A percentile compares a stretch with the other conserved stretches of the same genome.
These are phyloP conservation scores for Chromoteleia sp. DNA, from an alignment of 2,888 invertebrate genomes.

Conservation along the genomic window DNA sequence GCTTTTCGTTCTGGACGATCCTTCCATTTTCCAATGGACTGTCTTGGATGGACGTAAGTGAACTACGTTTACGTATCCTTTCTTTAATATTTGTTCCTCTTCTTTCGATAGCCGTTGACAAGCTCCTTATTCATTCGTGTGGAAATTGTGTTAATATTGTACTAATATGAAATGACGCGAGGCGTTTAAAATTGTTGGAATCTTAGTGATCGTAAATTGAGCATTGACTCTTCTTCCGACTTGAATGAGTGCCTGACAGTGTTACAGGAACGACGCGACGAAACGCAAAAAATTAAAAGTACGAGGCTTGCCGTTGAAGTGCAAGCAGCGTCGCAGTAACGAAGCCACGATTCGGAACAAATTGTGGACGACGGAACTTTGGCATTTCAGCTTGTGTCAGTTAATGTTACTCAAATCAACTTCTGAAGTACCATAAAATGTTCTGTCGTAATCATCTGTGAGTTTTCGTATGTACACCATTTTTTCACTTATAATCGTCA, in stretches of 20 bases:
- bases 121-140: slow-evolving; percentile 43
- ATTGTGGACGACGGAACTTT: slow-evolving; percentile 75
- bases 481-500: slow-evolving; percentile 42
- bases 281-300: slow-evolving; percentile 63
- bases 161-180: slow-evolving; percentile 57
- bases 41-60: slow-evolving; percentile 74
- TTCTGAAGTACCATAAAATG: slow-evolving; percentile 46
- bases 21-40: slow-evolving; percentile 68
- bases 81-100: slow-evolving; percentile 23
- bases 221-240: slow-evolving; percentile 60
- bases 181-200: slow-evolving; percentile 58
- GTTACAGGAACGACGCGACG: slow-evolving; percentile 62
- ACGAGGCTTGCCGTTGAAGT: slow-evolving; percentile 73
- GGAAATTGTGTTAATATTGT: slow-evolving; percentile 59
- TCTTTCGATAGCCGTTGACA: slow-evolving; percentile 50
- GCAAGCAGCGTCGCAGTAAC: slow-evolving; percentile 77
- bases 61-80: slow-evolving; percentile 16
- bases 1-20: slow-evolving; percentile 60
- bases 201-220: slow-evolving; percentile 64
- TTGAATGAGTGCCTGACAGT: slow-evolving; percentile 51
- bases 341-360: slow-evolving; percentile 78
- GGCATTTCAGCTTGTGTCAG: slow-evolving; percentile 83
- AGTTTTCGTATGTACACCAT: slow-evolving; percentile 52
- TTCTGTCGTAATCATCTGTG: slow-evolving; percentile 48
- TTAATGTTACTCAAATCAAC: slow-evolving; percentile 74